Evolutionary conservation across 2,888 invertebrate genomes (phyloP), one percentile per base, ranked within the genome.

Genomic region (Morpho deidamia): DNA sequence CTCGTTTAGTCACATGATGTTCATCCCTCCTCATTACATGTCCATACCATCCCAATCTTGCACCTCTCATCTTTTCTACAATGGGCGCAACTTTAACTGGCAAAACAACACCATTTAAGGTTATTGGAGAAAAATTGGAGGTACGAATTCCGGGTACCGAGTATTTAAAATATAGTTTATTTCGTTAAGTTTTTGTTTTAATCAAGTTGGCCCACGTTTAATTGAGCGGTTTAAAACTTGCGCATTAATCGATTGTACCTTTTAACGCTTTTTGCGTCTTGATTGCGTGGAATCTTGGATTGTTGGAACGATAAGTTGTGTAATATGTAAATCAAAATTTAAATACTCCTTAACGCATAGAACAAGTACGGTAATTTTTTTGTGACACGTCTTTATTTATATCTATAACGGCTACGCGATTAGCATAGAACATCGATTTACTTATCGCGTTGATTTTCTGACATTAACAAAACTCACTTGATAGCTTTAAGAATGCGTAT

Each of bases 101-200:
- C n/a, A n/a, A n/a, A n/a, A n/a, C n/a, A n/a, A n/a, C n/a, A n/a
- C n/a, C n/a, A n/a, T n/a, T n/a, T n/a, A n/a, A n/a, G n/a, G n/a
- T n/a, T n/a, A n/a, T n/a, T n/a, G n/a, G n/a, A n/a, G n/a, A n/a
- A n/a, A n/a, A n/a, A n/a, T n/a, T n/a, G n/a, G n/a, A n/a, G n/a
- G n/a, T 65, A 62, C 63, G 64, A 58, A 56, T 56, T 59, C 53
- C 58, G 55, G 59, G 59, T 60, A 32, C 41, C 7, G 7, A 42
- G 23, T 23, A 23, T 23, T 23, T 23, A 23, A 23, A 23, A 23
- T 3, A 23, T 23, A 23, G 23, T 23, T 23, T 23, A 23, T 23
- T 23, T 23, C 23, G 23, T 23, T 23, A 23, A 23, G 23, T 23
- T 23, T 23, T 23, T 23, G 23, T 23, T 23, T 23, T 23, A 23